Percentiles rank a stretch among this genome's conserved stretches.
Conservation (phyloP, 2,797 vertebrate genomes). For the Loriculus beryllinus region DNA sequence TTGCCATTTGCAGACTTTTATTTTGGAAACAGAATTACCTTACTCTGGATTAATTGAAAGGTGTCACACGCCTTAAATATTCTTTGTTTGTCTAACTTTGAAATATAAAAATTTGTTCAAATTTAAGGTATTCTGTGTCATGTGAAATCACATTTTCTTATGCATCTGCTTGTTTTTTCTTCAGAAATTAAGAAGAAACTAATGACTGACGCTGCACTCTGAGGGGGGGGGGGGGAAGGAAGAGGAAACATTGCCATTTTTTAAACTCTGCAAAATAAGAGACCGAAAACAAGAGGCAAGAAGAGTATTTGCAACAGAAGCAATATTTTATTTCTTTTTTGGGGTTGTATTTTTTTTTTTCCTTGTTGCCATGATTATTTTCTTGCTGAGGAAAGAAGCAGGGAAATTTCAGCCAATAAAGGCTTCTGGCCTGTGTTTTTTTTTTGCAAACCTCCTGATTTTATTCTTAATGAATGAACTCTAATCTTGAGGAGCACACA, state of each 20-base stretch:
- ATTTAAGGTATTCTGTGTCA: neutral
- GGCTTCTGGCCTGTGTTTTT: neutral
- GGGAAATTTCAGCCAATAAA: neutral
- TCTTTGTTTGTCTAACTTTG: neutral
- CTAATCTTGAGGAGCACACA: neutral
- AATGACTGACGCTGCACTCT: neutral
- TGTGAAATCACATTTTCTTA: neutral
- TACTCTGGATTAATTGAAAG: neutral
- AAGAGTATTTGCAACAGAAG: neutral
- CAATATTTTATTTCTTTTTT: neutral
- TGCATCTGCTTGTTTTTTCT: neutral
- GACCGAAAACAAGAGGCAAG: neutral
- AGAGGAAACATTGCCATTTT: neutral
- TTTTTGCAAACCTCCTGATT: neutral
- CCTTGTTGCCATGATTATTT: neutral
- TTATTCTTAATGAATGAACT: neutral
- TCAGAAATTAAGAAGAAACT: constrained; percentile 5
- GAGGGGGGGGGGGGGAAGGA: neutral
- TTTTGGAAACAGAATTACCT: neutral
- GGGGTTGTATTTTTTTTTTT: neutral
- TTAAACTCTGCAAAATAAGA: neutral
- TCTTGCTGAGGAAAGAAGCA: constrained; percentile 24
- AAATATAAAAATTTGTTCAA: neutral
- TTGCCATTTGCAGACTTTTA: neutral
- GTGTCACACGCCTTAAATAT: neutral